Conservation (phyloP, 1,140 invertebrate genomes). For the Campoletis sonorensis region DNA sequence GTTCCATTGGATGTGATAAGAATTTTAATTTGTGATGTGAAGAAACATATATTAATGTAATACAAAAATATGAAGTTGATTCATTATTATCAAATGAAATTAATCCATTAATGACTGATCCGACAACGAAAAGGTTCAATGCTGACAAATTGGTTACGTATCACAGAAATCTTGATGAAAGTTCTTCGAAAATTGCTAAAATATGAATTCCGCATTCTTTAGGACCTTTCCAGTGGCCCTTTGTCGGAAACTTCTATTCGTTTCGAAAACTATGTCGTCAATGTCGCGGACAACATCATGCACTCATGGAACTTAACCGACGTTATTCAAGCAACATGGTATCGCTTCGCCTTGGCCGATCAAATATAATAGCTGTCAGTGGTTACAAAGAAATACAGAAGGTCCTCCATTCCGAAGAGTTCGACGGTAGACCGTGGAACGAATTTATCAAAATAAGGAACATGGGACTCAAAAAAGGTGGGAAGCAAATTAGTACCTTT, state of each 20-base stretch:
- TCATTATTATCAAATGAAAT: neutral
- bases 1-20: no score
- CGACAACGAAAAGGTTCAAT: no score
- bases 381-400: conserved; percentile 78
- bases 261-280: conserved; percentile 77
- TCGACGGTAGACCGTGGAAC: conserved; percentile 84
- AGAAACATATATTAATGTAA: no score
- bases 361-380: conserved; percentile 80
- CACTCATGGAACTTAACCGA: conserved; percentile 78
- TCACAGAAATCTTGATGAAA: no score
- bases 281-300: conserved; percentile 80
- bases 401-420: conserved; percentile 81
- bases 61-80: no score
- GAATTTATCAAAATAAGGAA: conserved; percentile 84
- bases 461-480: conserved; percentile 82
- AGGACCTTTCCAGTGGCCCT: conserved; percentile 84
- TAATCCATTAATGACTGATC: no score
- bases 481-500: conserved; percentile 31
- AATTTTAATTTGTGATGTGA: no score
- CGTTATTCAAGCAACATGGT: conserved; percentile 81
- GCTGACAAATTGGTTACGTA: no score
- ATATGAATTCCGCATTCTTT: conserved; percentile 45
- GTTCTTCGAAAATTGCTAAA: neutral
- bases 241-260: conserved; percentile 80
- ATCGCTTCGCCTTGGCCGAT: conserved; percentile 81